Conservation (phyloP, 2,797 vertebrate genomes). For the Pachyuromys duprasi region DNA sequence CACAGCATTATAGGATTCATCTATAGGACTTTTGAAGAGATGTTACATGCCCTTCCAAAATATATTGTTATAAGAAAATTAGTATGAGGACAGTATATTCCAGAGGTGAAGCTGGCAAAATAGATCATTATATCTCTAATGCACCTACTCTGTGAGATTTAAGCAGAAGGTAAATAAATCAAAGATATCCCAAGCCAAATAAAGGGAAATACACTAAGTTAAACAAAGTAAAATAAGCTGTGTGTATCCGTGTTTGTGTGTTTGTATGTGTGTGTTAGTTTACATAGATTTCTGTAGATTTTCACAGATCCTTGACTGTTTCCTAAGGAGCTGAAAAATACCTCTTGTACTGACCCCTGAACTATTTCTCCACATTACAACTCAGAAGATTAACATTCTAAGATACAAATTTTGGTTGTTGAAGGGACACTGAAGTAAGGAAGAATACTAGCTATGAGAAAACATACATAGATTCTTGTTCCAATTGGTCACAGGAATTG, state of each 20-base stretch:
- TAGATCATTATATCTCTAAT: neutral
- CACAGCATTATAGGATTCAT: neutral
- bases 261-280: neutral
- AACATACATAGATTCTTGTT: neutral
- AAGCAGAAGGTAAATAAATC: neutral
- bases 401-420: neutral
- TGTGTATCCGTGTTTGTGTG: neutral
- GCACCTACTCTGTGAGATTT: neutral
- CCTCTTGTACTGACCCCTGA: neutral
- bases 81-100: neutral
- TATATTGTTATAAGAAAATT: neutral
- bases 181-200: neutral
- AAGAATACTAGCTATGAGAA: neutral
- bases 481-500: neutral
- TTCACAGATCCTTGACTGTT: neutral
- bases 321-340: neutral
- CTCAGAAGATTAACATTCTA: neutral
- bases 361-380: neutral
- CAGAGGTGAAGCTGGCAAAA: neutral
- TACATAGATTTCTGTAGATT: neutral
- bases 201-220: neutral
- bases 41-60: neutral
- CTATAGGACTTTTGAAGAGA: neutral
- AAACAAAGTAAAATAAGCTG: constrained; percentile 15
- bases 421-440: neutral